Percentiles rank a stretch among this genome's conserved stretches.
Evolutionary conservation across 2,888 invertebrate genomes (phyloP).

Genomic region (Ceramica pisi): DNA sequence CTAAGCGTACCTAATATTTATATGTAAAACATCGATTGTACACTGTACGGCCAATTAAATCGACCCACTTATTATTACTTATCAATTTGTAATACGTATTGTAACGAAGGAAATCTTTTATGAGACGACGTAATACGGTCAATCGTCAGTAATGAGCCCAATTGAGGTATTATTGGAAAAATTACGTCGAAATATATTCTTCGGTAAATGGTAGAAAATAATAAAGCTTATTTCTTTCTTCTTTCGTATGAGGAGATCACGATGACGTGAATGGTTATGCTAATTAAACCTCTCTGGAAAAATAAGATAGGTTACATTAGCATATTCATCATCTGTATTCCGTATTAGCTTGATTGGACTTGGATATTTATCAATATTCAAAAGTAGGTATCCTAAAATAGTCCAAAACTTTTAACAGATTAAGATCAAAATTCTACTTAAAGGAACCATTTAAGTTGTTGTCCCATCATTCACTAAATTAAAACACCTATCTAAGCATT

Average conservation of each 20-base stretch:
- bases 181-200: slow-evolving; percentile 17
- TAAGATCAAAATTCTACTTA: neutral
- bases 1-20: neutral
- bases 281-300: no score
- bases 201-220: neutral
- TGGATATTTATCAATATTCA: neutral
- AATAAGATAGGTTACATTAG: no score
- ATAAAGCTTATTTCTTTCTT: slow-evolving; percentile 4
- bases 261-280: neutral
- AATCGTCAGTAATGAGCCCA: slow-evolving; percentile 25
- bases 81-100: slow-evolving; percentile 18
- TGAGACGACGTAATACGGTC: slow-evolving; percentile 8
- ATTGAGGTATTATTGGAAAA: slow-evolving; percentile 39
- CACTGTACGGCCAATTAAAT: slow-evolving; percentile 35
- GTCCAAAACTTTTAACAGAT: neutral
- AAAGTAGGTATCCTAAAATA: neutral
- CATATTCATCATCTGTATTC: neutral
- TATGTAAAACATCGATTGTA: neutral
- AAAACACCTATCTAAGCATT: neutral
- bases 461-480: neutral
- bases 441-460: neutral
- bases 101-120: slow-evolving; percentile 29
- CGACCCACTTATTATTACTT: slow-evolving; percentile 8
- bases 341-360: no score
- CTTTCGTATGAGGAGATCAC: neutral